These are phyloP conservation scores for Dromaius novaehollandiae DNA, from an alignment of 2,113 vertebrate species.

Conservation along the genomic window DNA sequence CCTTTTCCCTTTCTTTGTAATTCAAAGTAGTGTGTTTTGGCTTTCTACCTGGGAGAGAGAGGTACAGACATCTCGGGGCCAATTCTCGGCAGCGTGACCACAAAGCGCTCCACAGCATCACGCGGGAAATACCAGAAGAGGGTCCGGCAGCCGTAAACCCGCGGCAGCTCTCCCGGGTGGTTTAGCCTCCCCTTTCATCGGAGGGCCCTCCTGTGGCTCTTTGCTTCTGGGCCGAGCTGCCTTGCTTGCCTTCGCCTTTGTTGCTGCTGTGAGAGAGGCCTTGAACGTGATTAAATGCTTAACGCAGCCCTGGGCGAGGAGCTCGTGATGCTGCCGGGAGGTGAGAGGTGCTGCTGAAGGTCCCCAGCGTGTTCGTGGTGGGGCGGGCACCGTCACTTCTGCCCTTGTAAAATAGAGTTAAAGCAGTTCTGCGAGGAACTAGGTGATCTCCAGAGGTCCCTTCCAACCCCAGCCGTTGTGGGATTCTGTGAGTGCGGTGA, in stretches of 20 bases:
- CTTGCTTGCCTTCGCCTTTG: neutral
- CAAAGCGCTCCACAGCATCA: neutral
- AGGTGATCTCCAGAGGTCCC: too few species aligned
- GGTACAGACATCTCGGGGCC: neutral
- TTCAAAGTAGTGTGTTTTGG: neutral
- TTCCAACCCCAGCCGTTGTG: too few species aligned
- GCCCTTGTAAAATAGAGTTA: too few species aligned
- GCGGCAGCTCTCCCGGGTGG: too few species aligned
- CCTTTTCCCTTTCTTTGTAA: neutral
- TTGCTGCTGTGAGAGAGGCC: neutral
- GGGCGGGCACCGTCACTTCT: too few species aligned
- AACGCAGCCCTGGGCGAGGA: too few species aligned
- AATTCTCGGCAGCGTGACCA: neutral
- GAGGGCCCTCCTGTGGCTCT: neutral
- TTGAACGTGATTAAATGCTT: too few species aligned
- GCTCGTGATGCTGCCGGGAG: too few species aligned
- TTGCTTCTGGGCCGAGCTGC: neutral
- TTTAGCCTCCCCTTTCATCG: neutral
- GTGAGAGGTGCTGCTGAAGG: too few species aligned
- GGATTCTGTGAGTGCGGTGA: neutral
- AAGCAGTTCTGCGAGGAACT: too few species aligned
- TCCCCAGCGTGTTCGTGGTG: too few species aligned
- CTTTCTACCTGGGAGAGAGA: accelerated
- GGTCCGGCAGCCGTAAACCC: too few species aligned
- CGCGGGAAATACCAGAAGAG: neutral